Base-by-base conservation (phyloP, 2,888 invertebrate species). In the Gortyna flavago region DNA sequence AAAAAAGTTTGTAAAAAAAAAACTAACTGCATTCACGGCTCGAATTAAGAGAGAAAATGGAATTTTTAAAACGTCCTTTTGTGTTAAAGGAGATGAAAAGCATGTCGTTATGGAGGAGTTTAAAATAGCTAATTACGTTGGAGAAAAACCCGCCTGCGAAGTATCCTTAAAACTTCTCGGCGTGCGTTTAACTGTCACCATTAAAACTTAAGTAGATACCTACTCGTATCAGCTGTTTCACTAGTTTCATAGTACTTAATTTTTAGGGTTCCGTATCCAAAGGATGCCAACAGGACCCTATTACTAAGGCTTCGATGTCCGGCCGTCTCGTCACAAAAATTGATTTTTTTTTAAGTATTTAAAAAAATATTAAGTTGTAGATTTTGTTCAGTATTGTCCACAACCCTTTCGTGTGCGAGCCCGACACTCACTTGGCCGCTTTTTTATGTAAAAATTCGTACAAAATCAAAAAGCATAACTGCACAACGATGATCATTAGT, bases 71-170 rank as follows among this genome's bases (percentile, higher is more conserved):
- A 84, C 85, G 82, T 89, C 85, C 90, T 89, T 93, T 93, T 91
- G 90, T 92, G 87, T 88, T 83, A 86, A 86, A 87, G 85, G 80
- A 91, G 90, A 92, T 91, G 91, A 93, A 92, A 91, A 90, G 91
- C 89, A 87, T 90, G 89, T 92, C 93, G 86, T 91, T 93, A 90
- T 90, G 90, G 88, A 90, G 86, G 89, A 91, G 90, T 92, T 91
- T 92, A 92, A 92, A 93, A 91, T 91, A 91, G 91, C 92, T 93
- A 93, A 94, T 93, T 93, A 92, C 87, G 90, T 89, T 82, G 87
- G 86, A 89, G 89, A 91, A 92, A 93, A 93, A 92, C 89, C 83
- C 88, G 79, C 79, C 80, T 77, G 80, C 85, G 81, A 87, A 88
- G 88, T 83, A 75, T 87, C 88, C 84, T 90, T 88, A 84, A 90